Base-by-base conservation (phyloP, 2,888 invertebrate genomes). In the Amphiduros pacificus region DNA sequence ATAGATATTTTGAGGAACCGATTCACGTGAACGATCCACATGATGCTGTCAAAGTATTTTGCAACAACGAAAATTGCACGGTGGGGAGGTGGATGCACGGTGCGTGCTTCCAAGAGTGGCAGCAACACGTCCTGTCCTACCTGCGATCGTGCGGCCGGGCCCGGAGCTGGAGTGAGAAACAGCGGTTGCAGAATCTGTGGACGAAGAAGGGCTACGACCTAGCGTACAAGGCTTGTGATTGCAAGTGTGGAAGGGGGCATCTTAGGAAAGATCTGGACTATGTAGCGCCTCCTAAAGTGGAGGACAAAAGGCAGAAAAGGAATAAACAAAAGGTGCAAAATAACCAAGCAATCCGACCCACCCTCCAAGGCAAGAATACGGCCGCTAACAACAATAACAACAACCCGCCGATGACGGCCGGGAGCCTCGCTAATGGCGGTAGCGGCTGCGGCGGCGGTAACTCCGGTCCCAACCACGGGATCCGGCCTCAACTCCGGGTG, bases 121-220 rank as follows among this genome's bases (percentile, higher is more conserved):
- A 97, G 84, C 90, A 90, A 82, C 88, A 90, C 40, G 91, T 96
- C 62, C 86, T 96, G 71, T 90, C 91, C 57, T 93, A 92, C 78
- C 86, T 97, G 65, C 92, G 94, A 82, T 90, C 92, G 36, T 93
- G 93, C 84, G 94, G 94, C 55, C 86, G 95, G 36, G 94, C 95
- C 2, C 87, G 95, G 26, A 92, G 92, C 70, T 96, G 96, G 96
- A 94, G 94, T 40, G 95, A 96, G 81, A 88, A 94, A 62, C 96
- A 96, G 82, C 88, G 95, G 29, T 89, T 91, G 74, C 95, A 96
- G 85, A 96, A 96, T 84, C 85, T 97, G 63, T 97, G 97, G 97
- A 94, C 95, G 61, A 96, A 96, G 84, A 95, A 95, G 83, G 96
- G 96, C 58, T 96, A 96, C 85, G 96, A 97, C 84, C 84, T 96